Conservation (phyloP, 1,140 invertebrate species). For the Drosophila willistoni region DNA sequence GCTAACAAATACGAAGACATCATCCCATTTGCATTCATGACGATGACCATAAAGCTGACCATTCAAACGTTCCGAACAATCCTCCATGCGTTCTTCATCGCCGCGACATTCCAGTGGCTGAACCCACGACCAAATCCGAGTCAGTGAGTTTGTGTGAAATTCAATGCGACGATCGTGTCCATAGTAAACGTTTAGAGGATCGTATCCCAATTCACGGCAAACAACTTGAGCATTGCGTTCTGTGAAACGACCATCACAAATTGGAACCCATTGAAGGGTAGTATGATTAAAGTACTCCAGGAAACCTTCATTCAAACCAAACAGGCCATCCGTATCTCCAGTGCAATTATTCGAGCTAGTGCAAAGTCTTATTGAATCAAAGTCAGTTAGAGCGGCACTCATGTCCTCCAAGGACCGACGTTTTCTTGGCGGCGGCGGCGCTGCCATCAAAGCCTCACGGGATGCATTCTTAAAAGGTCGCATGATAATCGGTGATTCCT, state of each 20-base stretch:
- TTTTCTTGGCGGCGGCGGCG: constrained; percentile 83
- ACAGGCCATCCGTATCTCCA: constrained; percentile 83
- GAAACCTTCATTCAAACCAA: constrained; percentile 89
- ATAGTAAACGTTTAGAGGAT: constrained; percentile 94
- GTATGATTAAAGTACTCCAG: constrained; percentile 97
- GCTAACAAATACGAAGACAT: constrained; percentile 96
- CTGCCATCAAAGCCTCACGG: constrained; percentile 42
- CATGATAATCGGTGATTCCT: constrained; percentile 92
- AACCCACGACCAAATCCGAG: constrained; percentile 96
- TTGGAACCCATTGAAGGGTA: constrained; percentile 97
- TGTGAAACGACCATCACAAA: constrained; percentile 97
- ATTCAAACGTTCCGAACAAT: constrained; percentile 95
- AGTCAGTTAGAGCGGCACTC: constrained; percentile 75
- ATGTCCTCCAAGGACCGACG: constrained; percentile 78
- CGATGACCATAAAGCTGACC: constrained; percentile 93
- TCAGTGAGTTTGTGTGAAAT: constrained; percentile 92
- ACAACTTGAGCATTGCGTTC: constrained; percentile 97
- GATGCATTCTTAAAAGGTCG: constrained; percentile 85
- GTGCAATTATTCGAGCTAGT: constrained; percentile 88
- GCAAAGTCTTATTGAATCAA: constrained; percentile 89
- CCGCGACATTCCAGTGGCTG: constrained; percentile 94
- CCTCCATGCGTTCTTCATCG: constrained; percentile 91
- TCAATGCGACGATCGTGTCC: constrained; percentile 91
- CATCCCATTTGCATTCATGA: constrained; percentile 94
- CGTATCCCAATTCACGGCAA: constrained; percentile 96